Evolutionary conservation across 1,140 invertebrate genomes (phyloP).

Genomic region (Ceratina australensis): DNA sequence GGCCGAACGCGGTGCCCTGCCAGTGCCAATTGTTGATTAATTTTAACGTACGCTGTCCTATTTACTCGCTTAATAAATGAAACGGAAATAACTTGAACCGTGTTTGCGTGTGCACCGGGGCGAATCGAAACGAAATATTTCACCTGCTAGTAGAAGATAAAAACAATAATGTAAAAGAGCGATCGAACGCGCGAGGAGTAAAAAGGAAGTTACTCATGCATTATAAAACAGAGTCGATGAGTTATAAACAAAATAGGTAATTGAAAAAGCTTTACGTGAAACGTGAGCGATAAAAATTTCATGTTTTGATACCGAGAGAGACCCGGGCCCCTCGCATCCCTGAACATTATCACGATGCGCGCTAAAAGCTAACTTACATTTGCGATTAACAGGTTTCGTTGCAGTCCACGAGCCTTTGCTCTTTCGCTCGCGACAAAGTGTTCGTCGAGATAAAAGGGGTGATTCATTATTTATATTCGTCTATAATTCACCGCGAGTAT

Average conservation of each 20-base stretch:
- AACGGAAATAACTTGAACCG: slow-evolving; percentile 18
- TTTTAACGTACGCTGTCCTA: slow-evolving; percentile 16
- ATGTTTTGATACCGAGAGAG: too few species aligned
- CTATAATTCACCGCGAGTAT: slow-evolving; percentile 11
- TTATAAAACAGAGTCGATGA: background rate
- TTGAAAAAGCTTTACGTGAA: too few species aligned
- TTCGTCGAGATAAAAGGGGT: background rate
- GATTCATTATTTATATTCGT: background rate
- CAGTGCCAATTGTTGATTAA: slow-evolving; percentile 8
- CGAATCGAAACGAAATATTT: background rate
- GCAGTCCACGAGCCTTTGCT: background rate
- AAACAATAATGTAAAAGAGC: background rate
- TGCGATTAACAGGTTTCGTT: background rate
- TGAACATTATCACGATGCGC: background rate
- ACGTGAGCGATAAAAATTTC: too few species aligned
- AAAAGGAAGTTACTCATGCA: background rate
- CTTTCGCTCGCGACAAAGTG: background rate
- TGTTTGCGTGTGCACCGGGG: background rate
- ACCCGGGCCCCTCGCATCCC: too few species aligned
- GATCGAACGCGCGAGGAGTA: background rate
- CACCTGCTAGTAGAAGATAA: background rate
- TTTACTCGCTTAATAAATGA: slow-evolving; percentile 37
- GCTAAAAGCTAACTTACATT: background rate
- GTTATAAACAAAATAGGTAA: background rate
- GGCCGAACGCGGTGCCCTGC: background rate